Percentiles rank a stretch among this genome's conserved stretches.
Conservation (phyloP, 2,113 vertebrate genomes). For the Aldabrachelys gigantea region DNA sequence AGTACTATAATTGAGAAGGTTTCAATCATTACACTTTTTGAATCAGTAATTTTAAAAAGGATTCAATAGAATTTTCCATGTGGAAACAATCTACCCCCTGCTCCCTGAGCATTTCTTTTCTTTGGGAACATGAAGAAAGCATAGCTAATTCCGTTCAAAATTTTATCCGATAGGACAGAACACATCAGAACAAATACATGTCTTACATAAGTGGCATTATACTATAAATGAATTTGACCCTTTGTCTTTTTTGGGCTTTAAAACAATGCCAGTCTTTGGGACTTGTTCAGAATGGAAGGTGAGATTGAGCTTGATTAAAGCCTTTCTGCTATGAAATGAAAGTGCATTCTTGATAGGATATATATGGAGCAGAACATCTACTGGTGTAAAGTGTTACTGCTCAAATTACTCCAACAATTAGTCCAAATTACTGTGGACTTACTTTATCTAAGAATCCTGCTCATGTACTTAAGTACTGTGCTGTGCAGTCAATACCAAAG, state of each 20-base stretch:
- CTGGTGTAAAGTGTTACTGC: background rate
- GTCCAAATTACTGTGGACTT: background rate
- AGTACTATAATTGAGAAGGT: conserved; percentile 70
- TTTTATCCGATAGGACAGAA: conserved; percentile 36
- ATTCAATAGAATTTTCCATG: conserved; percentile 34
- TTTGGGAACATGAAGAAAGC: background rate
- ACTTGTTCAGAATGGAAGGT: background rate
- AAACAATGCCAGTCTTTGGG: background rate
- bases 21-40: conserved; percentile 74
- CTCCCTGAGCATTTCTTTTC: conserved; percentile 40
- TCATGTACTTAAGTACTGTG: background rate
- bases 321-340: background rate
- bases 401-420: background rate
- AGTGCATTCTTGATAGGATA: background rate
- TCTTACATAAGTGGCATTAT: background rate
- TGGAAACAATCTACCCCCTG: conserved; percentile 61
- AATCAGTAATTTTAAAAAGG: conserved; percentile 68
- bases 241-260: background rate
- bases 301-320: background rate
- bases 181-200: background rate
- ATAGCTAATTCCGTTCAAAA: conserved; percentile 29
- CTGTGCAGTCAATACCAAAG: conserved; percentile 10
- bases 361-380: background rate
- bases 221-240: background rate
- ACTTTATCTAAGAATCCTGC: background rate